Percentiles rank a stretch among this genome's conserved stretches.
Conservation (phyloP, 2,888 invertebrate genomes). For the Microctonus hyperodae region DNA sequence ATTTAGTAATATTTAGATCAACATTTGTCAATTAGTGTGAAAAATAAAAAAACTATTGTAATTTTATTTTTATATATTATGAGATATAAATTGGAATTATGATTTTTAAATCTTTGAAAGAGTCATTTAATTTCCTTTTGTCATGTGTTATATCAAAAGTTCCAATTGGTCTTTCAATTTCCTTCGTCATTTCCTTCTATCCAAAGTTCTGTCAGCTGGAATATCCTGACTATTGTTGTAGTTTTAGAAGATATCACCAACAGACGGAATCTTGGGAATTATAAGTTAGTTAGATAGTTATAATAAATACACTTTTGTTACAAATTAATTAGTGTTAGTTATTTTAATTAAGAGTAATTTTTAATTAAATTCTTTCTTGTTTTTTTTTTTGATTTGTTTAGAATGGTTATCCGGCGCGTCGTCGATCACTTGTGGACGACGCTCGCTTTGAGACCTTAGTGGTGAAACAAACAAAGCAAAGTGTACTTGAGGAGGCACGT, state of each 20-base stretch:
- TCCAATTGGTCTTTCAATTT: conserved; percentile 1
- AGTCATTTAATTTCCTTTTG: conserved; percentile 1
- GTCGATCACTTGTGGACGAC: conserved; percentile 96
- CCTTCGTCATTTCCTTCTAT: conserved; percentile 13
- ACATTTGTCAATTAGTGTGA: not conserved
- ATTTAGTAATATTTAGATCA: not conserved
- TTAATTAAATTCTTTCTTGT: not conserved
- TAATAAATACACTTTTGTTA: not conserved
- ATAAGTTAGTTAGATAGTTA: not conserved
- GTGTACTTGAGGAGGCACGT: conserved; percentile 89
- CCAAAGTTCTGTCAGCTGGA: not conserved
- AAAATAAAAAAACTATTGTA: not conserved
- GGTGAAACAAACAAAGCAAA: conserved; percentile 94
- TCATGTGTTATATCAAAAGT: conserved; percentile 7
- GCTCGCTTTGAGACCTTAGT: conserved; percentile 96
- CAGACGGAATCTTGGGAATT: conserved; percentile 11
- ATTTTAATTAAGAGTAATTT: not conserved
- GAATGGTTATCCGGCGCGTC: conserved; percentile 96
- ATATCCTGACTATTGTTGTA: not conserved
- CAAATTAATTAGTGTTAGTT: not conserved
- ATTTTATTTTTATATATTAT: not conserved
- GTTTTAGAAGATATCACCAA: not conserved
- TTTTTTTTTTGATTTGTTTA: conserved; percentile 70
- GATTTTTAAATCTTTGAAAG: conserved; percentile 1
- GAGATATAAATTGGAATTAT: not conserved